Evolutionary conservation across 2,888 invertebrate genomes (phyloP), one percentile per base, ranked within the genome.

Genomic region (Hemaris fuciformis): DNA sequence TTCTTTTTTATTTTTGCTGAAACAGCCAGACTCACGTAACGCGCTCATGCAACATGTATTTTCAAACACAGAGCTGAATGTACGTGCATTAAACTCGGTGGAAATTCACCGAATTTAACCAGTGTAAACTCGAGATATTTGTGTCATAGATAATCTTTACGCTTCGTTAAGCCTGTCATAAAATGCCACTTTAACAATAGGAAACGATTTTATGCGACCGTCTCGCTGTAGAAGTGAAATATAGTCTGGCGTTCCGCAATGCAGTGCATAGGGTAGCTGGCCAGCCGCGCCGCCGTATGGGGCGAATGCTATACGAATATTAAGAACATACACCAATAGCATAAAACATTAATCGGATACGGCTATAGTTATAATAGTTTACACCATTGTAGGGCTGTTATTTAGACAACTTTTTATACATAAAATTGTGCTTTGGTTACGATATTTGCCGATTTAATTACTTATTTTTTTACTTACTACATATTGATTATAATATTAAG

Each of bases 221-320:
- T 84, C 86, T 82, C 81, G 85, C 84, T 85, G 84, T 86, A 88
- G 89, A 88, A 87, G 84, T 91, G 89, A 90, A 83, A 84, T 90
- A 90, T 90, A 81, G 87, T 81, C 77, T 79, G 80, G 73, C 72
- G 84, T 86, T 85, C 89, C 89, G 91, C 91, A 91, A 84, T 91
- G 91, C 91, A 90, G 90, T 89, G 85, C 87, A 89, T 87, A 85
- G 89, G 87, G 87, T 84, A 79, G 82, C 73, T 72, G 73, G 69
- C 56, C 38, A 53, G 42, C 41, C 48, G 43, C 57, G 22, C 57
- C 22, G 25, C 13, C 13, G 42, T 25, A 20, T 20, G 38, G 48
- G 48, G 41, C 2, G 38, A 15, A 23, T 41, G 31, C 15, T 53
- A 27, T 53, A 18, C 27, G 18, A 53, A 53, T 53, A 27, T 53